These are phyloP conservation scores for Oreortyx pictus DNA, from an alignment of 2,797 vertebrate genomes.

Conservation along the genomic window DNA sequence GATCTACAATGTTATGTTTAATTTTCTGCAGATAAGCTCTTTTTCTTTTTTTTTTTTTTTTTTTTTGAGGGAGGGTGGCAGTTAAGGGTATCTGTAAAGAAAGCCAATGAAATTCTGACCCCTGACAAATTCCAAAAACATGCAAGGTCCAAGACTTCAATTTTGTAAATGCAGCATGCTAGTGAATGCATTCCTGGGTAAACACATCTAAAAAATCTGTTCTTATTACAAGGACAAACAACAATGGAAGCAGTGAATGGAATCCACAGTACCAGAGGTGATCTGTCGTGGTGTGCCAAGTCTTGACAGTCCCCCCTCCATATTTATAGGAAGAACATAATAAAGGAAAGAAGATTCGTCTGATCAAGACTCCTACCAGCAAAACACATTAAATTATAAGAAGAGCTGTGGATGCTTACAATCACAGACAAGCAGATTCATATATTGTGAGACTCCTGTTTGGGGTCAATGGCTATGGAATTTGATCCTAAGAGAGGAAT, in stretches of 20 bases:
- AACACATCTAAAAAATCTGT: neutral
- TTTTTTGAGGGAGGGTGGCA: neutral
- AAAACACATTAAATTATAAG: neutral
- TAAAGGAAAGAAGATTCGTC: neutral
- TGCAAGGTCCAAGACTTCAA: neutral
- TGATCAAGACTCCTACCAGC: neutral
- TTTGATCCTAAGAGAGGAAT: neutral
- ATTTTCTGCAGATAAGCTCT: neutral
- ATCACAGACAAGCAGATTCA: neutral
- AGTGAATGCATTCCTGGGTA: neutral
- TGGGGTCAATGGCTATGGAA: neutral
- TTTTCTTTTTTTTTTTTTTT: neutral
- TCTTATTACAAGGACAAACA: neutral
- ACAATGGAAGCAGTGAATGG: neutral
- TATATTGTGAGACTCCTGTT: fast-evolving
- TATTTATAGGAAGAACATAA: neutral
- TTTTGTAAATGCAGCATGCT: neutral
- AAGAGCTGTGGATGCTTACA: neutral
- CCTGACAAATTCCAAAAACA: neutral
- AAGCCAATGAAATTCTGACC: neutral
- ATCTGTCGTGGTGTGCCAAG: neutral
- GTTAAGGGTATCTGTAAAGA: neutral
- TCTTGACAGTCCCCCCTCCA: neutral
- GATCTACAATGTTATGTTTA: neutral
- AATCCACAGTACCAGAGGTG: neutral